Base-by-base conservation (phyloP, 2,113 vertebrate species). In the Sporophila hypoxantha region DNA sequence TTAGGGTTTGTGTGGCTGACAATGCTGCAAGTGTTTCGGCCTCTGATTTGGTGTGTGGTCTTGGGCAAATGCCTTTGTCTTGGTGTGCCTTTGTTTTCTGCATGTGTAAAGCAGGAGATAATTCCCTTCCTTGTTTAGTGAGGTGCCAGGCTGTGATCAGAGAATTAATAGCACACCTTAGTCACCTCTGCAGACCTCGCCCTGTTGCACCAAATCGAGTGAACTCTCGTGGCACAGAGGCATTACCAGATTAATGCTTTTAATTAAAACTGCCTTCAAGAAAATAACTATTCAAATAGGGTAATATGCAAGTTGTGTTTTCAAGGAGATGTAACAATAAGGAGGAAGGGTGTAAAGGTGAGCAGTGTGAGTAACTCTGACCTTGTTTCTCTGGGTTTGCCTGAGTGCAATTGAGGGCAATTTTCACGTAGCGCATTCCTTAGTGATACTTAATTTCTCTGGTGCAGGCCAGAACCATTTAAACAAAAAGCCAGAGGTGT, bases 401-500 rank as follows among this genome's bases (percentile, higher is more conserved):
- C 1, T 64, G 56, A 60, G 42, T 30, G 61, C 21, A 27, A 1
- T 17, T n/a, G 32, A 82, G 76, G 44, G 79, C 76, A 75, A 12
- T 70, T 87, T 87, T 77, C 55, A 47, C 12, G 1, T 1, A 69
- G 62, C 70, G 23, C 79, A 25, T 90, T 89, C 61, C 53, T 53
- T 20, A 83, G 78, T 36, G 29, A 3, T 4, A 9, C 34, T 2
- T 44, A 84, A 37, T 64, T 87, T 78, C 39, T 83, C 25, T 71
- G 46, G 37, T 81, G 47, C 32, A 50, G 73, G 36, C 76, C 73
- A 64, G 78, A 89, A 67, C 14, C 41, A 5, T 42, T 93, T 76
- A 23, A 82, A 60, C 32, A 57, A 61, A 85, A 87, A 82, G 92
- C 29, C 50, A 41, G 77, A 87, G 84, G 64, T 85, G 80, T 68